A percentile compares a stretch with the other conserved stretches of the same genome.
These are phyloP conservation scores for Chinchilla lanigera DNA, from an alignment of 2,113 vertebrate genomes.

Conservation along the genomic window DNA sequence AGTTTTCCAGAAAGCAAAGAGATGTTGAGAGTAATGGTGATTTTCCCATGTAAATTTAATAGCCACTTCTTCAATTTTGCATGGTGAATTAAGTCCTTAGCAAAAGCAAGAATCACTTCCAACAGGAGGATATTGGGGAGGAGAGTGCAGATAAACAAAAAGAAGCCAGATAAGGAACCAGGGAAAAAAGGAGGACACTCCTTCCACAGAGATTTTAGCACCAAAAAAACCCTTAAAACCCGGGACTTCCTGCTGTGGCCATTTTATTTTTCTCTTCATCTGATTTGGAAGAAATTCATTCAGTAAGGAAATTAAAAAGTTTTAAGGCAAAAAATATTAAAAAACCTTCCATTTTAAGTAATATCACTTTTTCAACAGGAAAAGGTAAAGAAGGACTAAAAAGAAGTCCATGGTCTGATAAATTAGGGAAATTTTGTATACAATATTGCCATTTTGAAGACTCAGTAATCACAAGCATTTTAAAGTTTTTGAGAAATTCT, in stretches of 20 bases:
- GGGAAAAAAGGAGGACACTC: not conserved
- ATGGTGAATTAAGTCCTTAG: not conserved
- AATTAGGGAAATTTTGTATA: not conserved
- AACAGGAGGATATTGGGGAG: not conserved
- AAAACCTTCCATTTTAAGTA: conserved; percentile 13
- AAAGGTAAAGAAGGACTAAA: not conserved
- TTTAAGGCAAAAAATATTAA: conserved; percentile 6
- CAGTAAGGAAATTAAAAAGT: conserved; percentile 34
- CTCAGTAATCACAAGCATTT: not conserved
- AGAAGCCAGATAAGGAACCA: not conserved
- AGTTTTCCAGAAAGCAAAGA: not conserved
- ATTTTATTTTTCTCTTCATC: not conserved
- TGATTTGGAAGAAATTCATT: conserved; percentile 21
- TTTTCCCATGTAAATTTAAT: not conserved
- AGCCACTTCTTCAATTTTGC: not conserved
- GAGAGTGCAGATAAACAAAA: not conserved
- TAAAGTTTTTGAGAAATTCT: conserved; percentile 12
- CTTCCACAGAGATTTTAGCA: not conserved
- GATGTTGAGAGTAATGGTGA: not conserved
- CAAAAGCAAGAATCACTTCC: not conserved
- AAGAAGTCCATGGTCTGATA: not conserved
- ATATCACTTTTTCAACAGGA: not conserved
- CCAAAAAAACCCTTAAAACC: not conserved
- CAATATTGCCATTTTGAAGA: not conserved
- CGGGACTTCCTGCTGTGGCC: not conserved